phyloP scores from a whole-genome alignment of 2,113 vertebrate genomes.

The Amblyopsis rosae region DNA sequence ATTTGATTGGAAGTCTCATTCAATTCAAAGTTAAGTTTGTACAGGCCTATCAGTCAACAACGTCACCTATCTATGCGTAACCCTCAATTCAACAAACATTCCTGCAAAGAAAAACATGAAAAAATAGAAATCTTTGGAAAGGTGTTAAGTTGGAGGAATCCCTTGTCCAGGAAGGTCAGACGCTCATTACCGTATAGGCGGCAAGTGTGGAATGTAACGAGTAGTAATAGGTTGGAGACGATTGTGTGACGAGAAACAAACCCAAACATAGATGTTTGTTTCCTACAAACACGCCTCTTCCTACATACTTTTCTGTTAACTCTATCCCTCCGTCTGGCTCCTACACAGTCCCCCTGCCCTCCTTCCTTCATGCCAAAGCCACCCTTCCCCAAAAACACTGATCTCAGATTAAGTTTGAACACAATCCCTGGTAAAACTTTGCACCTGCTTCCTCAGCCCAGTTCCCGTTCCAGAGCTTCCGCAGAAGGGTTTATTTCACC shows the following conservation, averaged over 20 bases:
- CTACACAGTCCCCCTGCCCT: constrained; percentile 45
- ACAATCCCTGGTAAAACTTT: constrained; percentile 72
- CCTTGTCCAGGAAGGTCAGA: too few relatives aligned
- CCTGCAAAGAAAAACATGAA: too few relatives aligned
- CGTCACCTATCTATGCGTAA: too few relatives aligned
- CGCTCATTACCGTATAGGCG: too few relatives aligned
- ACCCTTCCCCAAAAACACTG: constrained; percentile 52
- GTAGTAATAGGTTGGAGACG: constrained; percentile 1
- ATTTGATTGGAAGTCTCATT: too few relatives aligned
- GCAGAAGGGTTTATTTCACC: constrained; percentile 30
- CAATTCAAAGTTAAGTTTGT: too few relatives aligned
- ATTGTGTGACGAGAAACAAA: constrained; percentile 13
- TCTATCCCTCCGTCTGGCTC: constrained; percentile 44
- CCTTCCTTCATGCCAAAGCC: constrained; percentile 21
- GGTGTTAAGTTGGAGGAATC: too few relatives aligned
- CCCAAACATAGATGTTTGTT: too few relatives aligned
- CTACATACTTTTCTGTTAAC: constrained; percentile 37
- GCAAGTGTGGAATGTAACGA: too few relatives aligned
- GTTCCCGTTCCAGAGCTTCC: constrained; percentile 36
- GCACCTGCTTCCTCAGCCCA: constrained; percentile 57
- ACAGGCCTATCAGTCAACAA: too few relatives aligned
- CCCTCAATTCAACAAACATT: too few relatives aligned
- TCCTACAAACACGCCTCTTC: background rate
- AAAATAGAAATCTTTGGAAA: too few relatives aligned
- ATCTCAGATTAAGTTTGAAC: constrained; percentile 78